phyloP scores from a whole-genome alignment of 2,113 vertebrate species.

The Ivindomyrus marchei region DNA sequence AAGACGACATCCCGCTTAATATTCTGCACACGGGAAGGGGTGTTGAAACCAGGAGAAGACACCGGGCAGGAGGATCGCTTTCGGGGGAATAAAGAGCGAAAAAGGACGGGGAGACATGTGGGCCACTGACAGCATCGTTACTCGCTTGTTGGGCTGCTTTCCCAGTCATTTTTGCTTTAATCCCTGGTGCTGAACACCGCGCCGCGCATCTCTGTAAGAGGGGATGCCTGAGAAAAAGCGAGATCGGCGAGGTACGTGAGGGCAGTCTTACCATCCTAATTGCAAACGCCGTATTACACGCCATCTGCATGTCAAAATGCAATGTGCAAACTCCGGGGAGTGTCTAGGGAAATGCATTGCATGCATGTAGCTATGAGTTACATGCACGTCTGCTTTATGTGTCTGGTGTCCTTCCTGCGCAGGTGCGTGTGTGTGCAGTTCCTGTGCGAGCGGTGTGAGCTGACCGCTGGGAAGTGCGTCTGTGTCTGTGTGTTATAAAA shows the following conservation, averaged over 20 bases:
- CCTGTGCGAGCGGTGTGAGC: background rate
- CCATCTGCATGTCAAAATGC: background rate
- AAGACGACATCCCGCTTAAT: conserved; percentile 56
- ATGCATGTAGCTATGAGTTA: background rate
- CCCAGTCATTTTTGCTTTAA: background rate
- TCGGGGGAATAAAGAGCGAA: conserved; percentile 55
- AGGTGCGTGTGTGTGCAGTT: background rate
- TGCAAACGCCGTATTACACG: background rate
- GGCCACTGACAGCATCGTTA: conserved; percentile 42
- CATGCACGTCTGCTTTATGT: background rate
- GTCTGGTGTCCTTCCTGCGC: background rate
- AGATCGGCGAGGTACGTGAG: background rate
- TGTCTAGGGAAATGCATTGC: background rate
- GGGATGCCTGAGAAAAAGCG: background rate
- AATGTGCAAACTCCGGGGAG: background rate
- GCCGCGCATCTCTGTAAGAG: background rate
- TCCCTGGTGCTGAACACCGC: background rate
- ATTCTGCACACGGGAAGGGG: conserved; percentile 61
- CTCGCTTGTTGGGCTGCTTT: conserved; percentile 43
- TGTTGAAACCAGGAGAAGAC: conserved; percentile 40
- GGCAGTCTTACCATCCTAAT: background rate
- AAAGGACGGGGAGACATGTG: conserved; percentile 47
- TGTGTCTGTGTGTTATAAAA: background rate
- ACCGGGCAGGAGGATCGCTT: conserved; percentile 36
- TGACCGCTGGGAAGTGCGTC: background rate